phyloP scores from a whole-genome alignment of 2,797 vertebrate species.

The Amazonetta brasiliensis region DNA sequence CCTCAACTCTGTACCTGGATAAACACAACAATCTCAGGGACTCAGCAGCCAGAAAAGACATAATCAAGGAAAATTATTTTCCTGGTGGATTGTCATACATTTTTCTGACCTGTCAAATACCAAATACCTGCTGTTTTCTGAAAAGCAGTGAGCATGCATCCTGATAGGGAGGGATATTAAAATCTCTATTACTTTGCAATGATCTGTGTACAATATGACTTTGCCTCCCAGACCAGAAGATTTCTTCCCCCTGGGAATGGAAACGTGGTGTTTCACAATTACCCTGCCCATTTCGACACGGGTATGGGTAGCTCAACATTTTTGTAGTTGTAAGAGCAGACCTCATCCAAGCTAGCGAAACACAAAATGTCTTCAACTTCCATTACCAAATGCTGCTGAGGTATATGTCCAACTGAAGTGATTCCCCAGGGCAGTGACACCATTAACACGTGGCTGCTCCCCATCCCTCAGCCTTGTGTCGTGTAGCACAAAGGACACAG shows the following conservation, averaged over 20 bases:
- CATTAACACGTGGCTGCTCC: not conserved
- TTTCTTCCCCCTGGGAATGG: not conserved
- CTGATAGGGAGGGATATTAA: not conserved
- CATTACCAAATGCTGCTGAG: not conserved
- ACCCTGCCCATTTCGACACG: not conserved
- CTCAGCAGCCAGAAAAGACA: not conserved
- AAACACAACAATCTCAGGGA: conserved; percentile 3
- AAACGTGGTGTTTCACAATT: not conserved
- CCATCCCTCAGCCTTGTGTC: not conserved
- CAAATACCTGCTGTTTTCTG: conserved; percentile 51
- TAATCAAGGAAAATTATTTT: conserved; percentile 39
- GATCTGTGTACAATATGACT: not conserved
- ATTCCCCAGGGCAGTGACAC: not conserved
- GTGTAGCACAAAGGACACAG: not conserved
- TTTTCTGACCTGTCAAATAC: conserved; percentile 41
- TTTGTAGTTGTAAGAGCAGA: not conserved
- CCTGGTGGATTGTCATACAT: not conserved
- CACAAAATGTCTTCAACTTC: not conserved
- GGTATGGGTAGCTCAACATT: not conserved
- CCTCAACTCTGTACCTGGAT: not conserved
- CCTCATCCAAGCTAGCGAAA: not conserved
- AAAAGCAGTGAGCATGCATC: not conserved
- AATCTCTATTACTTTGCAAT: conserved; percentile 40
- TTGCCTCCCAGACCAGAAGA: not conserved
- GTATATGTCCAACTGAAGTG: not conserved